A percentile compares a stretch with the other conserved stretches of the same genome.
Conservation (phyloP, 2,113 vertebrate genomes). For the Hystrix brachyura region DNA sequence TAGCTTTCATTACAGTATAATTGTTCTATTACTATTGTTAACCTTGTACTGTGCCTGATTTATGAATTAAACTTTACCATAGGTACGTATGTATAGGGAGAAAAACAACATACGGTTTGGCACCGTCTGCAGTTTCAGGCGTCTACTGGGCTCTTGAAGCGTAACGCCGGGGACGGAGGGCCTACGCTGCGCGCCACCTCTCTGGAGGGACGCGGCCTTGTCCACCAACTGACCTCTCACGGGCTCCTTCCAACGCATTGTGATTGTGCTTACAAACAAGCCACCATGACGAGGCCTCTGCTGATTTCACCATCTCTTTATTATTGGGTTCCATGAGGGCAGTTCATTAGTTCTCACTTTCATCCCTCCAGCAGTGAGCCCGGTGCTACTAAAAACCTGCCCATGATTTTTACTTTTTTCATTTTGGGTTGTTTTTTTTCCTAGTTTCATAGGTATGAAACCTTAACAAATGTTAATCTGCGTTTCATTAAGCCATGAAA, state of each 20-base stretch:
- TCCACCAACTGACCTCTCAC: not conserved
- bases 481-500: not conserved
- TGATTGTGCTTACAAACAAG: not conserved
- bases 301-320: not conserved
- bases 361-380: not conserved
- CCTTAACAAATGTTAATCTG: not conserved
- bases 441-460: not conserved
- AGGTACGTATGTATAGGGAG: too few relatives aligned
- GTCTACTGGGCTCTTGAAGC: not conserved
- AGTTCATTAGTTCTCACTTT: not conserved
- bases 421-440: not conserved
- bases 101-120: not conserved
- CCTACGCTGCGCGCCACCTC: not conserved
- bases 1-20: not conserved
- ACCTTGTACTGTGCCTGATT: not conserved
- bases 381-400: not conserved
- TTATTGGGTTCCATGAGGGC: not conserved
- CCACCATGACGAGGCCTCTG: fast-evolving
- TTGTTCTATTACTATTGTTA: not conserved
- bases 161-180: not conserved
- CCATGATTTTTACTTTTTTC: not conserved
- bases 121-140: not conserved
- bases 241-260: not conserved
- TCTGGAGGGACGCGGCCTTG: not conserved
- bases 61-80: not conserved